Evolutionary conservation across 1,140 invertebrate genomes (phyloP), one percentile per base, ranked within the genome.

Genomic region (Hylaeus anthracinus): DNA sequence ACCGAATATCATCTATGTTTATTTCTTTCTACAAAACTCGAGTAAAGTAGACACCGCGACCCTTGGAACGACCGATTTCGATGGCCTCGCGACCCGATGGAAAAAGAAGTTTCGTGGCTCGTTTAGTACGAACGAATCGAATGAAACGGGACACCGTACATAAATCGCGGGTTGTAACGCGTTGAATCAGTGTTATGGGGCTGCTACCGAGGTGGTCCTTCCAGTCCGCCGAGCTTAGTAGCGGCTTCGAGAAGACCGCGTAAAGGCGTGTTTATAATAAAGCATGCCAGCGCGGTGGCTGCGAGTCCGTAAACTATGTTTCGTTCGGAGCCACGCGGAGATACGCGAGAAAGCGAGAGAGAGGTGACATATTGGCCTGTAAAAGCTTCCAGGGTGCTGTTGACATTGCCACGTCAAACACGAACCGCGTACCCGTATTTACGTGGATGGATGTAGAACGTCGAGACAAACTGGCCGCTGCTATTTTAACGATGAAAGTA

Each of bases 181-280:
- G 74, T 71, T 70, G 63, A 81, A 84, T 84, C 70, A 72, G 55
- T 26, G 60, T 77, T 72, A 51, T 8, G 45, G 55, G 56, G 37
- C 41, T 43, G 51, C 37, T 14, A 48, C 74, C 70, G 69, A 82
- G 83, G 79, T 84, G 83, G 83, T 81, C 83, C 51, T 51, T 43
- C 67, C 70, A 48, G 9, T 60, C 3, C n/a, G 3, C 12, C 12
- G 37, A 26, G 61, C 51, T 56, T 66, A 56, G 56, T 9, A 41
- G 8, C 69, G 78, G 63, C 75, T 55, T 65, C n/a, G 74, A 37
- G 74, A 76, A 39, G 10, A n/a, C 10, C 63, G 39, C 61, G 64
- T 43, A 73, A 72, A 64, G 37, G 58, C 58, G 72, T 73, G 73
- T 86, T 82, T 74, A 74, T 71, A 70, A 86, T 84, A 84, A 81